A percentile compares a stretch with the other conserved stretches of the same genome.
These are phyloP conservation scores for Maniola hyperantus DNA, from an alignment of 2,888 invertebrate species.

Conservation along the genomic window DNA sequence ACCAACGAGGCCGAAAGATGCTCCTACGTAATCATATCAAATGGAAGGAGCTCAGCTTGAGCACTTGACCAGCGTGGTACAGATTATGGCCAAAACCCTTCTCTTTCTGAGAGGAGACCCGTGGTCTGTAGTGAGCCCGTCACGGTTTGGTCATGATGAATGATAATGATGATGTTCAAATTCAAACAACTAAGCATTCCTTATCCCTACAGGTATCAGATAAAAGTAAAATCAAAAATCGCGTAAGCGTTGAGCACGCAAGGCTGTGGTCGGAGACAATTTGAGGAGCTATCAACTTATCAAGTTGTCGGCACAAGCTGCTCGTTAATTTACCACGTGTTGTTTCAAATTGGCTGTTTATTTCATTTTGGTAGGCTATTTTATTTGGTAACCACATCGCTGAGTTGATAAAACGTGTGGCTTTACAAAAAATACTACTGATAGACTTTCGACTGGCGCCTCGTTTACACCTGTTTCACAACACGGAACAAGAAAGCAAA, in stretches of 20 bases:
- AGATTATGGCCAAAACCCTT: no score
- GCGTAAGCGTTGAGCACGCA: constrained; percentile 45
- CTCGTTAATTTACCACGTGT: constrained; percentile 35
- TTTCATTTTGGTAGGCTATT: constrained; percentile 30
- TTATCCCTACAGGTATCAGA: no score
- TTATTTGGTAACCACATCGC: constrained; percentile 10
- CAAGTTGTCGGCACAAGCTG: constrained; percentile 45
- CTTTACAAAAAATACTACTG: background rate
- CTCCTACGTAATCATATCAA: no score
- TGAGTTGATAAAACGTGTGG: constrained; percentile 3
- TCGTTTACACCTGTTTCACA: background rate
- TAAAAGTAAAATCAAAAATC: constrained; percentile 35
- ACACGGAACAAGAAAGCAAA: background rate
- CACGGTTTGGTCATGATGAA: no score
- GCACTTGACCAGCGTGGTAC: no score
- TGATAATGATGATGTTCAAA: no score
- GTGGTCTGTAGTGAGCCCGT: no score
- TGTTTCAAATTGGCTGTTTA: constrained; percentile 34
- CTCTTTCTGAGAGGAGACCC: no score
- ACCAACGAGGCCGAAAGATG: no score
- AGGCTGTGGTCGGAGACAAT: constrained; percentile 45
- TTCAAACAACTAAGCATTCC: no score
- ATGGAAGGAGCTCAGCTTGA: no score
- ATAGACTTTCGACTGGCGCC: background rate
- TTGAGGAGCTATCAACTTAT: constrained; percentile 46